Percentiles rank a stretch among this genome's conserved stretches.
These are phyloP conservation scores for Meloidogyne exigua DNA, from an alignment of 1,140 invertebrate species.

Conservation along the genomic window DNA sequence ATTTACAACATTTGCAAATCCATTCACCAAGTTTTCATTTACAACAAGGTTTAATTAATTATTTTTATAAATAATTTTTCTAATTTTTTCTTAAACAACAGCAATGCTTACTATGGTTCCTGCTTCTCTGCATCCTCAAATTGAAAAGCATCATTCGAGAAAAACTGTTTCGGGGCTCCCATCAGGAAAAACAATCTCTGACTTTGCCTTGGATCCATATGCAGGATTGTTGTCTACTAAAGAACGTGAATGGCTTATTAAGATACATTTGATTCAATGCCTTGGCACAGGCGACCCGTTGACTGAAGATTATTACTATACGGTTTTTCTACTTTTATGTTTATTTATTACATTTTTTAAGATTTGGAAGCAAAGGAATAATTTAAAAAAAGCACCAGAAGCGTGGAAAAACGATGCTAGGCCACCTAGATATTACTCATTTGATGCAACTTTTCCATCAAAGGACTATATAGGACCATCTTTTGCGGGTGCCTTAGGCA, in stretches of 20 bases:
- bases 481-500: constrained; percentile 52
- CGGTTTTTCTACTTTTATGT: constrained; percentile 34
- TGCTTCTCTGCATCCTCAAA: constrained; percentile 12
- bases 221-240: constrained; percentile 62
- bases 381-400: constrained; percentile 42
- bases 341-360: constrained; percentile 30
- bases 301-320: constrained; percentile 61
- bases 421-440: constrained; percentile 50
- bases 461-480: constrained; percentile 39
- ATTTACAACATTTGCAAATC: background rate
- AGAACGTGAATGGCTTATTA: constrained; percentile 62
- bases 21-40: constrained; percentile 5
- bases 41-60: background rate
- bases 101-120: constrained; percentile 5
- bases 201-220: constrained; percentile 62
- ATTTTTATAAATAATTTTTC: background rate
- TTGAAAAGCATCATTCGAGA: background rate
- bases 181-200: constrained; percentile 50
- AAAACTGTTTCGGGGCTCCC: constrained; percentile 28
- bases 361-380: constrained; percentile 53
- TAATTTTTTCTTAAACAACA: background rate
- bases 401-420: constrained; percentile 38
- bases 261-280: constrained; percentile 61
- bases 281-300: constrained; percentile 55
- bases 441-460: constrained; percentile 50